A percentile compares a stretch with the other conserved stretches of the same genome.
phyloP scores from a whole-genome alignment of 2,113 vertebrate species.

The Semicossyphus pulcher region DNA sequence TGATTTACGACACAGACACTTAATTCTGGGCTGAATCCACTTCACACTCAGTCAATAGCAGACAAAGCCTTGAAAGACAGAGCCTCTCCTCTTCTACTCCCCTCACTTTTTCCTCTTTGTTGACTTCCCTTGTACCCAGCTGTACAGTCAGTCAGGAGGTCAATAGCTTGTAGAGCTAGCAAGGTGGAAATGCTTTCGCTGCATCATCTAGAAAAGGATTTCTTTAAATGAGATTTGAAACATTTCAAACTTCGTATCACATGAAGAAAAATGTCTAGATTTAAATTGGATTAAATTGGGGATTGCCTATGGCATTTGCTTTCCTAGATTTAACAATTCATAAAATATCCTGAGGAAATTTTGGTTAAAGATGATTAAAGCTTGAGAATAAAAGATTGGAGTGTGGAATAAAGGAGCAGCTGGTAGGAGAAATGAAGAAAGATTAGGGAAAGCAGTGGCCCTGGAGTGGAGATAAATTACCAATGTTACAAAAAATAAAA shows the following conservation, averaged over 20 bases:
- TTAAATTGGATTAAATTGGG: too few relatives aligned
- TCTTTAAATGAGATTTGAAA: not conserved
- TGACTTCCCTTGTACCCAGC: conserved; percentile 13
- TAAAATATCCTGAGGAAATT: too few relatives aligned
- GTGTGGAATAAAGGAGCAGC: not conserved
- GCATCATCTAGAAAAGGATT: not conserved
- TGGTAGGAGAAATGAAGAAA: not conserved
- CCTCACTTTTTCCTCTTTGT: conserved; percentile 39
- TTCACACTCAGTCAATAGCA: conserved; percentile 51
- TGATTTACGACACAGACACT: conserved; percentile 38
- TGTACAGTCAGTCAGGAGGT: conserved; percentile 3
- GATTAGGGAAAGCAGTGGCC: too few relatives aligned
- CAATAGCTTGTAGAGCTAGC: not conserved
- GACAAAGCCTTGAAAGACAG: conserved; percentile 49
- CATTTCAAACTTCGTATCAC: too few relatives aligned
- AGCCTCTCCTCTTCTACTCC: conserved; percentile 34
- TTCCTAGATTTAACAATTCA: too few relatives aligned
- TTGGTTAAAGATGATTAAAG: too few relatives aligned
- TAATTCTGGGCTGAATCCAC: conserved; percentile 40
- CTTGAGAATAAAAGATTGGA: too few relatives aligned
- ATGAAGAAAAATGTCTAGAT: too few relatives aligned
- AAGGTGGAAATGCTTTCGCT: not conserved
- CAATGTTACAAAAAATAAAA: too few relatives aligned
- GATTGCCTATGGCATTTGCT: too few relatives aligned
- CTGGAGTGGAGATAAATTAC: too few relatives aligned